phyloP scores from a whole-genome alignment of 2,797 vertebrate genomes.

The Agapornis canus region DNA sequence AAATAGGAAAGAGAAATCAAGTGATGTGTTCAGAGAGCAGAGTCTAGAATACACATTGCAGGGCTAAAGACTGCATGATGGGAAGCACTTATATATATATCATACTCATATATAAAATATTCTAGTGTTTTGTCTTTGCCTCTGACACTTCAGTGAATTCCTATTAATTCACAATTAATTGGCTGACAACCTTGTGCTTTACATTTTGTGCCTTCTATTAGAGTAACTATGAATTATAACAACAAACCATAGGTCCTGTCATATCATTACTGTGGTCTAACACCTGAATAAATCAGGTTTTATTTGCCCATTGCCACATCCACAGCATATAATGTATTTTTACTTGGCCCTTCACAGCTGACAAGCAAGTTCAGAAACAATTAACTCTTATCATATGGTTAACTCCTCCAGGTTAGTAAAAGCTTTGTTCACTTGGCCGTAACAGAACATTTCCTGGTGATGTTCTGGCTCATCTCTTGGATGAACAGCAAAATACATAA shows the following conservation, averaged over 20 bases:
- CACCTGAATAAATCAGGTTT: background rate
- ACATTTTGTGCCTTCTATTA: background rate
- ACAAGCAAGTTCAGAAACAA: background rate
- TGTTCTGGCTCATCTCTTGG: background rate
- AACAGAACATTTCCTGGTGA: background rate
- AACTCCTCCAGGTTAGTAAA: background rate
- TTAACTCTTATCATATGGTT: background rate
- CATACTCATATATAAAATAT: background rate
- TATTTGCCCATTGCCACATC: background rate
- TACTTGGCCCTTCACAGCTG: background rate
- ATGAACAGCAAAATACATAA: background rate
- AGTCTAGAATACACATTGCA: background rate
- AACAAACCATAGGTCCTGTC: background rate
- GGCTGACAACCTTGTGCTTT: background rate
- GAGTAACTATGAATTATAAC: background rate
- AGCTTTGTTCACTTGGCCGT: background rate
- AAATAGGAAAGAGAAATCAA: background rate
- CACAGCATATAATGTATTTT: background rate
- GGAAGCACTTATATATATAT: background rate
- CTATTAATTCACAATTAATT: constrained; percentile 3
- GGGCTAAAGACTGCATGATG: accelerated
- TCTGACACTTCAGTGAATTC: background rate
- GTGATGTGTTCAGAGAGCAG: background rate
- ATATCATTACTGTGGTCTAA: background rate
- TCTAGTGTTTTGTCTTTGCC: background rate